These are phyloP conservation scores for Halesus radiatus DNA, from an alignment of 1,140 invertebrate species.

Conservation along the genomic window DNA sequence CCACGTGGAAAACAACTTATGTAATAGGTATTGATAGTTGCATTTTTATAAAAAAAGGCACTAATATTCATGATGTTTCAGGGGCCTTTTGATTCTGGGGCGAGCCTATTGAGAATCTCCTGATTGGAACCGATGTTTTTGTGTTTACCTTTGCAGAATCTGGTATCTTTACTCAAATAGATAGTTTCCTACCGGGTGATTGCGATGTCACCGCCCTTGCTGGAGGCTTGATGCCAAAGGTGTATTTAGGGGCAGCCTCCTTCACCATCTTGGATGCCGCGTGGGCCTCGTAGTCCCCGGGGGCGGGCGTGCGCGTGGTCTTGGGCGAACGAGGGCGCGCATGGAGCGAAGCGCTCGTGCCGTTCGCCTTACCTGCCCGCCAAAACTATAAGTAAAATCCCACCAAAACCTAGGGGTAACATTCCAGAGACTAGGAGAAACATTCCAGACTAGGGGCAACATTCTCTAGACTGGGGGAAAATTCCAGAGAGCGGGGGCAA, in stretches of 20 bases:
- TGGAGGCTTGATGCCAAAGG: constrained; percentile 76
- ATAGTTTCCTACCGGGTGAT: constrained; percentile 67
- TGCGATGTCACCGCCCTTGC: constrained; percentile 67
- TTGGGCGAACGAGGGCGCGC: constrained; percentile 81
- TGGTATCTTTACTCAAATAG: too few species aligned
- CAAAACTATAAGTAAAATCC: constrained; percentile 41
- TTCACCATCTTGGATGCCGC: constrained; percentile 77
- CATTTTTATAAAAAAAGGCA: too few species aligned
- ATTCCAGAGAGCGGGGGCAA: too few species aligned
- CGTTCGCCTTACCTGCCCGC: constrained; percentile 61
- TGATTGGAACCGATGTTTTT: too few species aligned
- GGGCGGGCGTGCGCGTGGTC: constrained; percentile 83
- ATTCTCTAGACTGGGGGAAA: too few species aligned
- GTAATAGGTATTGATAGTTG: too few species aligned
- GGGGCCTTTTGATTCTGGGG: too few species aligned
- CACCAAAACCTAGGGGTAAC: constrained; percentile 12
- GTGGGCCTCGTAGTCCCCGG: constrained; percentile 86
- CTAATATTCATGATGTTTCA: too few species aligned
- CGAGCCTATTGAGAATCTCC: too few species aligned
- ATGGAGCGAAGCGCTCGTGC: constrained; percentile 81
- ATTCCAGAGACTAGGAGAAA: not conserved
- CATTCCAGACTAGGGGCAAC: too few species aligned
- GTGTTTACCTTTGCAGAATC: too few species aligned
- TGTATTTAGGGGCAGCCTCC: constrained; percentile 78
- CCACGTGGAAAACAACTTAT: too few species aligned